Evolutionary conservation across 92 coral and sea anemone genomes (phyloP).

Genomic region (Porites cylindrica): DNA sequence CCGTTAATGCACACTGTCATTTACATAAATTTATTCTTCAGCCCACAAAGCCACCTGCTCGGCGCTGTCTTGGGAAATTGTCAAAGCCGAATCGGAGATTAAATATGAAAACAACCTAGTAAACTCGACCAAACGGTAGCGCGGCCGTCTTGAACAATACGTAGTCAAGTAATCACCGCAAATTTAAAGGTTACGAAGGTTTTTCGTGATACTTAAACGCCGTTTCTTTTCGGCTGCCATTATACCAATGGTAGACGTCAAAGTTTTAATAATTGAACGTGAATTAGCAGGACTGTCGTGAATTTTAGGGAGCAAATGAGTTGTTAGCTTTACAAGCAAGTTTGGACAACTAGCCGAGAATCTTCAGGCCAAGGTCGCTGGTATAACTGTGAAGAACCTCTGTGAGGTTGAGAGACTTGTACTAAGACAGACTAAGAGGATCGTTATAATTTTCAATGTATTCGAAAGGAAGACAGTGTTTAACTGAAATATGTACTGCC

Average conservation of each 20-base stretch:
- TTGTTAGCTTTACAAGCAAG: constrained; percentile 18
- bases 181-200: background rate
- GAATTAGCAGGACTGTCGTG: constrained; percentile 45
- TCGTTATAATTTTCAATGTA: background rate
- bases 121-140: constrained; percentile 15
- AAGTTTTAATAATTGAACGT: constrained; percentile 49
- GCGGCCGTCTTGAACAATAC: background rate
- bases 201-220: background rate
- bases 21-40: constrained; percentile 69
- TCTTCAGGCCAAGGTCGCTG: background rate
- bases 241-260: background rate
- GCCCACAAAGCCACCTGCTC: constrained; percentile 49
- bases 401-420: background rate
- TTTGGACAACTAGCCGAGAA: background rate
- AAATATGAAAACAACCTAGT: constrained; percentile 34
- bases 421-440: background rate
- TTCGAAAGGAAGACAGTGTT: background rate
- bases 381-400: background rate
- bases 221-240: background rate
- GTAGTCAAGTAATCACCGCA: background rate
- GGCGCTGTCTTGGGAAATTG: constrained; percentile 4
- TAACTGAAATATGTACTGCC: background rate
- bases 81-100: constrained; percentile 36
- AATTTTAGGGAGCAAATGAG: constrained; percentile 36
- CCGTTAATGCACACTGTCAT: constrained; percentile 53